These are phyloP conservation scores for Synaphobranchus kaupii DNA, from an alignment of 2,797 vertebrate species.

Conservation along the genomic window DNA sequence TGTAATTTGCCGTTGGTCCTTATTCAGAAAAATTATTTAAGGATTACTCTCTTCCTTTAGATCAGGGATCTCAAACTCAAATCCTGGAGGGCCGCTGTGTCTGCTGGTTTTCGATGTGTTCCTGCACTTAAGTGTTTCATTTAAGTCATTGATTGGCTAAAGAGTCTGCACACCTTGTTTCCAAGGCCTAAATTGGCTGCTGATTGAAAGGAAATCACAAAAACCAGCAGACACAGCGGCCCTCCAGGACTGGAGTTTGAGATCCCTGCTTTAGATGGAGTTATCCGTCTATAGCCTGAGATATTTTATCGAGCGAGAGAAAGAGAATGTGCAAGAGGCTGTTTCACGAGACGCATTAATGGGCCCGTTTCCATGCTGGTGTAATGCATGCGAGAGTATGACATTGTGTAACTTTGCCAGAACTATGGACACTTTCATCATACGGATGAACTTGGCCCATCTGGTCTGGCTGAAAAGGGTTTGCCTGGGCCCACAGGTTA, in stretches of 20 bases:
- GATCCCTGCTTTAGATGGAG: slow-evolving; percentile 11
- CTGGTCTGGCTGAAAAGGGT: not conserved
- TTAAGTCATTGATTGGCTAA: no score
- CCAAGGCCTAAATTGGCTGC: no score
- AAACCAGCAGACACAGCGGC: no score
- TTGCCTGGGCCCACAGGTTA: not conserved
- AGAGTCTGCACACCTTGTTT: no score
- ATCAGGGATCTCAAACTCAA: no score
- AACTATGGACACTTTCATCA: not conserved
- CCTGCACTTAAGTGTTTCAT: no score
- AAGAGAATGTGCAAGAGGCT: not conserved
- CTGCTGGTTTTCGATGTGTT: no score
- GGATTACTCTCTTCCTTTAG: slow-evolving; percentile 23
- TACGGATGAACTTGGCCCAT: not conserved
- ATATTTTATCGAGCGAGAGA: not conserved
- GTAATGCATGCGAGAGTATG: not conserved
- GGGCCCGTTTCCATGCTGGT: not conserved
- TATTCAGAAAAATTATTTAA: slow-evolving; percentile 12
- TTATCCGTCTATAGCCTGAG: not conserved
- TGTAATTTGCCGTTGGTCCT: slow-evolving; percentile 30
- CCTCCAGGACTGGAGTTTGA: no score
- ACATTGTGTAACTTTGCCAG: not conserved
- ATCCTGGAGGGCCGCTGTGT: no score
- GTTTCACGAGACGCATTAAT: slow-evolving; percentile 10
- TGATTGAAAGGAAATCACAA: no score